Conservation (phyloP, 2,797 vertebrate species). For the Sternotherus odoratus region DNA sequence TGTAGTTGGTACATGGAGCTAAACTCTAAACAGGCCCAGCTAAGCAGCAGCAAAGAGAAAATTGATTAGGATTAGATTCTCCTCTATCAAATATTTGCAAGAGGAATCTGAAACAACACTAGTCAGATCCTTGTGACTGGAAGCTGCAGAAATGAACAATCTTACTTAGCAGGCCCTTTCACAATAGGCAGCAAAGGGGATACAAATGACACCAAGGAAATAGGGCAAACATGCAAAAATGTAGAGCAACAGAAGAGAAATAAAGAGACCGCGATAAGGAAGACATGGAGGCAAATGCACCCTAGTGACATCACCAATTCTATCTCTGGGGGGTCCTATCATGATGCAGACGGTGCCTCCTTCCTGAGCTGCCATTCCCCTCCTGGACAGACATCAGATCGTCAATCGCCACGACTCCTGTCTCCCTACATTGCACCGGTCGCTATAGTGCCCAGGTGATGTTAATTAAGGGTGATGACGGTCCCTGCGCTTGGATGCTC, state of each 20-base stretch:
- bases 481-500: rapidly evolving
- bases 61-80: background rate
- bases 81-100: background rate
- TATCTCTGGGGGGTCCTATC: background rate
- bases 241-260: background rate
- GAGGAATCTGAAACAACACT: background rate
- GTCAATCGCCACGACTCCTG: rapidly evolving
- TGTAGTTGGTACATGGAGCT: rapidly evolving
- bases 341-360: rapidly evolving
- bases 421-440: rapidly evolving
- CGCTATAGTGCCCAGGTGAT: rapidly evolving
- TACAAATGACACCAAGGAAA: background rate
- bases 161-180: background rate
- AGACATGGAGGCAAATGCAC: rapidly evolving
- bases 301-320: rapidly evolving
- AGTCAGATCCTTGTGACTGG: background rate
- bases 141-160: background rate
- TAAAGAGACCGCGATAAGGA: rapidly evolving
- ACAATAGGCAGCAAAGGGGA: background rate
- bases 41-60: background rate
- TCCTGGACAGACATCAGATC: background rate
- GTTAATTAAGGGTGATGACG: rapidly evolving
- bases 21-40: background rate
- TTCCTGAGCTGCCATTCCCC: background rate
- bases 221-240: rapidly evolving